Base-by-base conservation (phyloP, 2,113 vertebrate genomes). In the Neotoma lepida region DNA sequence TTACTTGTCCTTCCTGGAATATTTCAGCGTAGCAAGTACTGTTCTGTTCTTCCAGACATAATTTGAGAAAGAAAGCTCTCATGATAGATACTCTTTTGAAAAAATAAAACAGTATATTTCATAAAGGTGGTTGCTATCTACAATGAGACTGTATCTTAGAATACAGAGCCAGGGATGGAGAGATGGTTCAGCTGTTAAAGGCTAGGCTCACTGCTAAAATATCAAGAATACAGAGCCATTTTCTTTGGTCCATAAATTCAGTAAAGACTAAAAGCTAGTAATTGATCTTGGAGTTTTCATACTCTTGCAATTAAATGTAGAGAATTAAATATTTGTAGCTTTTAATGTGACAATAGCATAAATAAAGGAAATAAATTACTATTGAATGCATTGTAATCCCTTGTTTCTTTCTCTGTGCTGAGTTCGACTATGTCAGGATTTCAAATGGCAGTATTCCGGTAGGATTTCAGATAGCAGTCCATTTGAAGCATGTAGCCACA, bases 51-150 rank as follows among this genome's bases (percentile, higher is more conserved):
- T 93, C 64, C 2, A 94, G 70, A 46, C 77, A 88, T 86, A 90
- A 95, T 93, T 92, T 94, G 95, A 96, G 88, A 86, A 46, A 96
- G 41, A 93, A 90, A 90, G 35, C 35, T 95, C 73, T 90, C 85
- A 88, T 63, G 51, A 81, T 39, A 82, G 35, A 54, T 49, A 92
- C 44, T 88, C 18, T 51, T 77, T 95, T 61, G 51, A 56, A 26
- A 7, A 68, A 49, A 89, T 41, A 80, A 90, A 74, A 71, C n/a
- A 46, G 9, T 84, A 51, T 0, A 64, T 24, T 49, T 86, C 90
- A 58, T 74, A 87, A 84, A 90, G 63, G 49, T 70, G 22, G 2
- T 20, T 89, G 28, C 24, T 91, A 78, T 64, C 2, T 66, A 33
- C 78, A 85, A 20, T 63, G 20, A 78, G 89, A 95, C 77, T 61